phyloP scores from a whole-genome alignment of 2,888 invertebrate genomes.

The Tetheella fluctuosa region DNA sequence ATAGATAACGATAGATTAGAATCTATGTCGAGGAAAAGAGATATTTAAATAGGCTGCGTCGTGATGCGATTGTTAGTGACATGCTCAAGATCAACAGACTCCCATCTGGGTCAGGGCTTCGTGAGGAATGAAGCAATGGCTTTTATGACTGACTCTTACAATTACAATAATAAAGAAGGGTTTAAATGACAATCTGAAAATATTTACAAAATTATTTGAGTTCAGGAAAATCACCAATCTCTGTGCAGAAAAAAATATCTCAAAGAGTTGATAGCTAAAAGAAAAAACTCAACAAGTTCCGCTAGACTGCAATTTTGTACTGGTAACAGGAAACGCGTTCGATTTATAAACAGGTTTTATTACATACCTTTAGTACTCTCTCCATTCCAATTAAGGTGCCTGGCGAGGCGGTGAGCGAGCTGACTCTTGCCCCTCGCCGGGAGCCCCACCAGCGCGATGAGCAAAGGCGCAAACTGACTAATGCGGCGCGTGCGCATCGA shows the following conservation, averaged over 20 bases:
- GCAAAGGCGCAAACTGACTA: conserved; percentile 86
- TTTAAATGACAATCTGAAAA: too few species aligned
- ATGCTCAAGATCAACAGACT: conserved; percentile 15
- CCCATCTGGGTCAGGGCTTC: conserved; percentile 59
- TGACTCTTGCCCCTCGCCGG: conserved; percentile 97
- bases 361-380: conserved; percentile 90
- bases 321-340: not conserved
- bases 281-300: not conserved
- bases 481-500: conserved; percentile 76
- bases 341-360: conserved; percentile 14
- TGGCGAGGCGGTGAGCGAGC: conserved; percentile 92
- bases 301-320: not conserved
- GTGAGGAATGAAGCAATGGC: conserved; percentile 16
- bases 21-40: conserved; percentile 27
- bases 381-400: conserved; percentile 96
- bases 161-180: conserved; percentile 13
- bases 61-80: not conserved
- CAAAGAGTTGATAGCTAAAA: not conserved
- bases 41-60: conserved; percentile 4
- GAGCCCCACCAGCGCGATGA: conserved; percentile 95
- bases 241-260: too few species aligned
- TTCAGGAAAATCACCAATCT: not conserved
- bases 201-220: too few species aligned
- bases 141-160: conserved; percentile 13
- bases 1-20: too few species aligned